phyloP scores from a whole-genome alignment of 2,888 invertebrate species.

The Heliconius sara region DNA sequence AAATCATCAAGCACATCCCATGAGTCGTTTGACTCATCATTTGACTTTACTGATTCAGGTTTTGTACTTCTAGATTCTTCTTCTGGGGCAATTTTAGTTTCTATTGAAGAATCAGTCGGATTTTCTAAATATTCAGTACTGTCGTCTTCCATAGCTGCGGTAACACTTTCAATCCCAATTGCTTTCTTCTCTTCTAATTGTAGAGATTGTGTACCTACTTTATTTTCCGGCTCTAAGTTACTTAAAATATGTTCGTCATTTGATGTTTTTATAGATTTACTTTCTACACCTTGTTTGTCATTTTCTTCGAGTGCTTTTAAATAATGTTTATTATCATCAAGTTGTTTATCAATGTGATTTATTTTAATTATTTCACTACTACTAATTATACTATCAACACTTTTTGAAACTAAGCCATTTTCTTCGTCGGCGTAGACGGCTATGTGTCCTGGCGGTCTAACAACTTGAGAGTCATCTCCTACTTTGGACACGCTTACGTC shows the following conservation, averaged over 20 bases:
- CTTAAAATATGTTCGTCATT: not conserved
- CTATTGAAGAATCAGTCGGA: slow-evolving; percentile 2
- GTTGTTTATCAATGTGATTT: not conserved
- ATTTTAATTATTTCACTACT: slow-evolving; percentile 21
- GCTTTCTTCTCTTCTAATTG: not conserved
- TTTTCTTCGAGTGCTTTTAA: slow-evolving; percentile 19
- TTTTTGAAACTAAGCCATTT: not conserved
- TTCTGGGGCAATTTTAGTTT: not conserved
- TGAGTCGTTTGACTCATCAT: slow-evolving; percentile 32
- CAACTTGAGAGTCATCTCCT: not conserved
- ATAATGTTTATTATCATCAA: slow-evolving; percentile 10
- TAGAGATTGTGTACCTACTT: slow-evolving; percentile 22
- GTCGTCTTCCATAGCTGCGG: not conserved
- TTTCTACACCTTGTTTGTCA: slow-evolving; percentile 1
- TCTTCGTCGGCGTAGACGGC: not conserved
- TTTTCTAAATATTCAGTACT: slow-evolving; percentile 31
- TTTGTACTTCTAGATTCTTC: slow-evolving; percentile 5
- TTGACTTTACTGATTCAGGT: not conserved
- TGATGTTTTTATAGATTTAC: not conserved
- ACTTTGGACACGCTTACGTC: not conserved
- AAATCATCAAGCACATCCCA: slow-evolving; percentile 34
- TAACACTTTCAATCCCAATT: slow-evolving; percentile 8
- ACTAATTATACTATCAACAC: not conserved
- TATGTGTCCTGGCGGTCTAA: not conserved
- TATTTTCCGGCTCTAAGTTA: not conserved